phyloP scores from a whole-genome alignment of 92 coral and sea anemone genomes.

The Porites cylindrica region DNA sequence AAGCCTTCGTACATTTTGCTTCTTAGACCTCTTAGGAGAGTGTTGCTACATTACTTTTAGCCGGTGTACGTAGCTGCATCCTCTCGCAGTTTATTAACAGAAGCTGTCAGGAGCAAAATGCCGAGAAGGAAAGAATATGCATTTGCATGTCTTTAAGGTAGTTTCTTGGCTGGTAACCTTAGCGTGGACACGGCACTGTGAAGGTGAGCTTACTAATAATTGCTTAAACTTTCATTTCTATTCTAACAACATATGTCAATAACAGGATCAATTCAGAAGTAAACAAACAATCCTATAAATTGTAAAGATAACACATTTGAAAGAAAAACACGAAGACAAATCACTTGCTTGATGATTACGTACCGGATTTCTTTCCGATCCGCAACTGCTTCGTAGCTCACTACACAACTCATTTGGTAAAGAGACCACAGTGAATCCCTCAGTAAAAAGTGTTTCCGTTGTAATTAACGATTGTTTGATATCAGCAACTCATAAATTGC shows the following conservation, averaged over 20 bases:
- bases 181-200: neutral
- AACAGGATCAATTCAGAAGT: neutral
- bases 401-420: no score
- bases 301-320: no score
- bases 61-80: no score
- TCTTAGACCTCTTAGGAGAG: neutral
- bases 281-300: neutral
- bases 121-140: neutral
- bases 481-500: no score
- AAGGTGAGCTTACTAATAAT: conserved; percentile 1
- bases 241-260: neutral
- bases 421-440: no score
- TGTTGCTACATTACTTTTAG: neutral
- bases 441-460: no score
- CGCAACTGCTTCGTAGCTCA: no score
- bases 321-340: no score
- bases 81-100: neutral
- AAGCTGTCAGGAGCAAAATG: neutral
- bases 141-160: neutral
- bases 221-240: neutral
- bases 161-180: neutral
- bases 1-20: neutral
- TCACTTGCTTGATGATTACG: neutral
- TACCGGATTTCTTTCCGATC: no score
- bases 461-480: no score